Base-by-base conservation (phyloP, 2,888 invertebrate genomes). In the Caenorhabditis sulstoni region DNA sequence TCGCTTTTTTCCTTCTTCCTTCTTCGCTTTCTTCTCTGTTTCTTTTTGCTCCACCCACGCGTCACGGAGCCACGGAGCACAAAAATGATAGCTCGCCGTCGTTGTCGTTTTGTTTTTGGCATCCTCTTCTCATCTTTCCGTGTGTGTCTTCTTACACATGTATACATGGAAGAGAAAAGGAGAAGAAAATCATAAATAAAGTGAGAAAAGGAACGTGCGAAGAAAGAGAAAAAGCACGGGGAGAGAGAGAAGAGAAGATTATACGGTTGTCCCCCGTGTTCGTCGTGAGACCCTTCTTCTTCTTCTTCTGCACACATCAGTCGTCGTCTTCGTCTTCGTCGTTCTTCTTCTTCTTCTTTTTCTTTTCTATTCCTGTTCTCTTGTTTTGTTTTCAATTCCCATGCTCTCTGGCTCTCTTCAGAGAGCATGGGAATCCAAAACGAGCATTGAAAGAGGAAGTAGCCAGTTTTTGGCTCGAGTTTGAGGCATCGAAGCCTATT, bases 181-280 rank as follows among this genome's bases (percentile, higher is more conserved):
- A 16, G 41, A 11, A 50, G 50, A 62, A 29, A 64, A 53, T 64
- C 52, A 64, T 64, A 64, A 64, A 64, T 49, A 53, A 52, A 53
- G 22, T 5, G 44, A 52, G 12, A n/a, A 23, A 22, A 1, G 49
- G 22, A 50, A 50, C 14, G 47, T n/a, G n/a, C n/a, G n/a, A n/a
- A n/a, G n/a, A n/a, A n/a, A n/a, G n/a, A n/a, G n/a, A n/a, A n/a
- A n/a, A n/a, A n/a, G n/a, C n/a, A n/a, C n/a, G n/a, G n/a, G n/a
- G n/a, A n/a, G n/a, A n/a, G n/a, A 22, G 22, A 50, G 22, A 14
- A 50, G 49, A 52, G 64, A 64, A 23, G 53, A 64, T 64, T 64
- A 64, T 53, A 41, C 16, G 23, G 39, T 23, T 44, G 37, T 39
- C 35, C 44, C 16, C 47, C n/a, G 45, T 59, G 16, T 12, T 58